A percentile compares a stretch with the other conserved stretches of the same genome.
These are phyloP conservation scores for Tragelaphus buxtoni DNA, from an alignment of 2,113 vertebrate genomes.

Conservation along the genomic window DNA sequence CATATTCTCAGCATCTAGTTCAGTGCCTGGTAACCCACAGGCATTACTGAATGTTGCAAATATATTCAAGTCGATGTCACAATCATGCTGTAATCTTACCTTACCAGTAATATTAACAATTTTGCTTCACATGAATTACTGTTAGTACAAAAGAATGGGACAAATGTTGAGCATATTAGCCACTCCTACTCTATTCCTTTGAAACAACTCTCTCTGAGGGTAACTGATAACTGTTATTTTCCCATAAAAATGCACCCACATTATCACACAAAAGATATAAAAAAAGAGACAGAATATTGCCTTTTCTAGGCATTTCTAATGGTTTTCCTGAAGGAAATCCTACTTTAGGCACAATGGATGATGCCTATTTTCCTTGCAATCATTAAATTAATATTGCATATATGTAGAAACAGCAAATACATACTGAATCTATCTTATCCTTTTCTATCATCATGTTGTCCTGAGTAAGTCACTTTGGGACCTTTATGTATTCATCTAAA, in stretches of 20 bases:
- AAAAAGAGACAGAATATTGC: background rate
- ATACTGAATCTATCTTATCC: background rate
- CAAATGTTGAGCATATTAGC: too few relatives aligned
- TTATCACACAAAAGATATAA: background rate
- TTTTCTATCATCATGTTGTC: background rate
- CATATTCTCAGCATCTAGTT: background rate
- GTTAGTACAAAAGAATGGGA: background rate
- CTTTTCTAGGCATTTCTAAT: background rate
- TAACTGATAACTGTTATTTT: background rate
- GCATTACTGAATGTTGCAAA: background rate
- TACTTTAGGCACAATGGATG: background rate
- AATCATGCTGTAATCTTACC: background rate
- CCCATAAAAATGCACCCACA: background rate
- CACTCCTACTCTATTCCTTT: background rate
- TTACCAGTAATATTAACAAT: background rate
- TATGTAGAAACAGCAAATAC: background rate
- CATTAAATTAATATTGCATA: background rate
- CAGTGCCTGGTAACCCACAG: background rate
- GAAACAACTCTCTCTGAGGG: background rate
- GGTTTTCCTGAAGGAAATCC: background rate
- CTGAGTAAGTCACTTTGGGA: background rate
- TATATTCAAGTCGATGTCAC: background rate
- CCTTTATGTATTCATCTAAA: background rate
- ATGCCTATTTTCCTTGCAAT: background rate
- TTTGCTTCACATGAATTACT: background rate